Base-by-base conservation (phyloP, 2,113 vertebrate species). In the Hepsetus odoe region DNA sequence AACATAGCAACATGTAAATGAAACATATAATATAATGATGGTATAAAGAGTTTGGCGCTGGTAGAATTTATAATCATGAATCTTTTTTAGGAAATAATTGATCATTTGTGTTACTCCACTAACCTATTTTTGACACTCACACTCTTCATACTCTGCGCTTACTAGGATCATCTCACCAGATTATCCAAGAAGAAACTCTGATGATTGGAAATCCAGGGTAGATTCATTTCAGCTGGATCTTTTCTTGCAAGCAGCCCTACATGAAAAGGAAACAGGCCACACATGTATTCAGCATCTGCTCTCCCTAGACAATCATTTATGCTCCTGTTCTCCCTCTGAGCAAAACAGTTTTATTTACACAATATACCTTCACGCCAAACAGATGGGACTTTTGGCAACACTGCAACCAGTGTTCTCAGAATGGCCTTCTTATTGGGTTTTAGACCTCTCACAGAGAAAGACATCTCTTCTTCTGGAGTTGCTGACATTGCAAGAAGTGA, bases 321-420 rank as follows among this genome's bases (percentile, higher is more conserved):
- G 49, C 56, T 51, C 26, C 40, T n/a, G 40, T 28, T 76, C 32
- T 40, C n/a, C 65, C 70, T 33, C 53, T 28, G 66, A 73, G 0
- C 73, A 77, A 73, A 61, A 68, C 69, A 42, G 16, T 8, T 74
- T 84, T 44, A 33, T 78, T 24, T 35, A 56, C 7, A 74, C 32
- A 22, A 28, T 84, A 16, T 77, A 84, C 53, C 46, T 38, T 12
- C 46, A 49, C 66, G 64, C 33, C 16, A 81, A 61, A 56, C 42
- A 68, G 20, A 44, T 73, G 65, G 38, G 42, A 12, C 40, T 38
- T 56, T 22, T 68, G 35, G 18, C 61, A 33, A 26, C 40, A 30
- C 74, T 84, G 65, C 62, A 70, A 59, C 74, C 82, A 49, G 68
- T 83, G 64, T 80, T 79, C 59, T 51, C 67, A 35, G 61, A 66